A percentile compares a stretch with the other conserved stretches of the same genome.
Evolutionary conservation across 1,140 invertebrate genomes (phyloP).

Genomic region (Melipona quadrifasciata): DNA sequence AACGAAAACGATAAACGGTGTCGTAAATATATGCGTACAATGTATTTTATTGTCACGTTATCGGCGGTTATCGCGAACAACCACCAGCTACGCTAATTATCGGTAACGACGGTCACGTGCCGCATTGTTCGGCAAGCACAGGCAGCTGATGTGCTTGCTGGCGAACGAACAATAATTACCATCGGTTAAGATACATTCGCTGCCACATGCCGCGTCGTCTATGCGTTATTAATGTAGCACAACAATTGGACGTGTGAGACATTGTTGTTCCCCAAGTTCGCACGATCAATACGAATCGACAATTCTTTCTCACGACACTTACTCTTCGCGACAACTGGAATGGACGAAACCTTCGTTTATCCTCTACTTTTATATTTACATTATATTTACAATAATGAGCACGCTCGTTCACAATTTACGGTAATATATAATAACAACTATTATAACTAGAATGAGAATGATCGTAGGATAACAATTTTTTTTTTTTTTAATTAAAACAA

Average conservation of each 20-base stretch:
- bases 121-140: conserved; percentile 20
- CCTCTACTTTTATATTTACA: not conserved
- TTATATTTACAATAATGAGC: no score
- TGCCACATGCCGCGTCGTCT: not conserved
- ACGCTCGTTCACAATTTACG: no score
- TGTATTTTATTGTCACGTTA: conserved; percentile 33
- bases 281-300: conserved; percentile 41
- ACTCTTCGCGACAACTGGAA: not conserved
- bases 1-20: not conserved
- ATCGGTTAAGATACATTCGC: conserved; percentile 12
- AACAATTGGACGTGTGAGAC: conserved; percentile 55
- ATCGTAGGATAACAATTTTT: no score
- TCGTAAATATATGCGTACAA: not conserved
- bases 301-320: conserved; percentile 55
- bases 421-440: no score
- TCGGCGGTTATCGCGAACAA: conserved; percentile 27
- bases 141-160: not conserved
- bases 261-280: conserved; percentile 43
- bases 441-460: no score
- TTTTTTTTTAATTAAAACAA: no score
- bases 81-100: conserved; percentile 32
- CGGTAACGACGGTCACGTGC: conserved; percentile 37
- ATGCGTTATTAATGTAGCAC: conserved; percentile 43
- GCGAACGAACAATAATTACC: conserved; percentile 38
- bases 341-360: not conserved